These are phyloP conservation scores for Dasypolia templi DNA, from an alignment of 2,888 invertebrate species.

Conservation along the genomic window DNA sequence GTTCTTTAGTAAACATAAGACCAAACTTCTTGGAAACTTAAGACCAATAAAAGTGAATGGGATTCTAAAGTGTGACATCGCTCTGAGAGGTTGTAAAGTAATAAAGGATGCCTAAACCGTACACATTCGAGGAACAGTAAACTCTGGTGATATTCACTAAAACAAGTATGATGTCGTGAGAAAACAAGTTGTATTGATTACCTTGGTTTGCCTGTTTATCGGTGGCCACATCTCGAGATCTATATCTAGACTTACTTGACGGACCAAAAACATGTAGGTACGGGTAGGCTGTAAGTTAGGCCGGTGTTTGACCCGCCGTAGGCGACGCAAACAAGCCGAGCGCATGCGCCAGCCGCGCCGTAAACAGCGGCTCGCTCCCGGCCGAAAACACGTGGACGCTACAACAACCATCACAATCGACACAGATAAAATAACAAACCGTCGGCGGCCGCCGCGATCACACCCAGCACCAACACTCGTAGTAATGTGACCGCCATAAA, in stretches of 20 bases:
- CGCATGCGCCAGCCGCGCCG: conserved; percentile 87
- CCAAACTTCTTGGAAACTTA: conserved; percentile 50
- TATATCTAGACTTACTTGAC: conserved; percentile 84
- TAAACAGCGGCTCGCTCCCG: conserved; percentile 84
- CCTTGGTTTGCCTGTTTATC: conserved; percentile 65
- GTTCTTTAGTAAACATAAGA: conserved; percentile 58
- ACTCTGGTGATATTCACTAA: conserved; percentile 56
- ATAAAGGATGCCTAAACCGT: conserved; percentile 51
- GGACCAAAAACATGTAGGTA: conserved; percentile 78
- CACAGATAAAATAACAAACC: conserved; percentile 81
- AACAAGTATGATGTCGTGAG: conserved; percentile 55
- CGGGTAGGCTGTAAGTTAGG: conserved; percentile 85
- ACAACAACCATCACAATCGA: conserved; percentile 72
- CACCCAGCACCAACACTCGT: conserved; percentile 91
- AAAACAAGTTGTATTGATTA: conserved; percentile 66
- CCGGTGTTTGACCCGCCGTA: conserved; percentile 87
- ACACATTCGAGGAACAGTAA: conserved; percentile 61
- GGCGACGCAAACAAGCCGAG: conserved; percentile 84
- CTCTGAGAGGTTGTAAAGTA: conserved; percentile 36
- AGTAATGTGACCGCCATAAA: conserved; percentile 95
- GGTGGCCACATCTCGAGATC: conserved; percentile 74
- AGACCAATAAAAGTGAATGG: conserved; percentile 58
- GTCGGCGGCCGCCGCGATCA: conserved; percentile 87
- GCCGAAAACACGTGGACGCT: conserved; percentile 82
- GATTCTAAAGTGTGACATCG: conserved; percentile 46